Evolutionary conservation across 1,140 invertebrate species (phyloP), one percentile per base, ranked within the genome.

Genomic region (Acromyrmex echinatior): DNA sequence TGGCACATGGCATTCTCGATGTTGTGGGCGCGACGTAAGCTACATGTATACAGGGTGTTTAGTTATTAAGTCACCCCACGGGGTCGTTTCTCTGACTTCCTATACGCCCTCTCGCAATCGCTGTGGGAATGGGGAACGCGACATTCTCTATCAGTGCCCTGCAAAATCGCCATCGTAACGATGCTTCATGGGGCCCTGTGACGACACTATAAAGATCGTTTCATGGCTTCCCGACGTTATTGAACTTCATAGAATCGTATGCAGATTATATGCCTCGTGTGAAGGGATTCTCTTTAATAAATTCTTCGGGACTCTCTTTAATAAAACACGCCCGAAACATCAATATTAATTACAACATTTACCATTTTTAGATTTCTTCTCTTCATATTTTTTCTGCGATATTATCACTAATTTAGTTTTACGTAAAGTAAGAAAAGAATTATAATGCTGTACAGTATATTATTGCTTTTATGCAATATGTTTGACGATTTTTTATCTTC

Each of bases 31-130:
- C 90, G 88, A 89, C 91, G 86, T 74, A 88, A 89, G 90, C 81
- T 91, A 90, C 82, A 78, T 87, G 88, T 93, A 93, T 94, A 92
- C 90, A 92, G 93, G 93, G 93, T 94, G 93, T 94, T 95, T 92
- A 93, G 94, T 94, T 95, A 94, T 95, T 94, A 95, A 94, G 92
- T 94, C 93, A 92, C 92, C 91, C 93, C 86, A 91, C 86, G 89
- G 89, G 91, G 91, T 92, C 81, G 87, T 78, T 92, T 93, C 90
- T 86, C 82, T 80, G 82, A 90, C 90, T 91, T 90, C 90, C 91
- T 89, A 81, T 79, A 86, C 82, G 80, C 87, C 80, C 88, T 88
- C 56, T 90, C 39, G 86, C 76, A 91, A 90, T 88, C 88, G 90
- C 89, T 91, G 90, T 92, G 92, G 91, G 91, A 93, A 93, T 90